Base-by-base conservation (phyloP, 2,888 invertebrate species). In the Cerastis rubricosa region DNA sequence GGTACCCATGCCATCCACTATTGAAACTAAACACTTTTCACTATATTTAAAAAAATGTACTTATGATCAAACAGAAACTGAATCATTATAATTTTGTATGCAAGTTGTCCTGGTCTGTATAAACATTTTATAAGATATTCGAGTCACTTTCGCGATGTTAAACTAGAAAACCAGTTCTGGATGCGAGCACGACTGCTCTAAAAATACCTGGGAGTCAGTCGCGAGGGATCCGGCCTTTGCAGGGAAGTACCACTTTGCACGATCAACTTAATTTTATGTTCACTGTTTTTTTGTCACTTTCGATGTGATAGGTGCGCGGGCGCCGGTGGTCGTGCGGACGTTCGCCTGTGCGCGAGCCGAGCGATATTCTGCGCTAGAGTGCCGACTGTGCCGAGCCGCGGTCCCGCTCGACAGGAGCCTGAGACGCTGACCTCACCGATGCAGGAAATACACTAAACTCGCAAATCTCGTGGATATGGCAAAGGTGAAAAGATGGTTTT, bases 141-240 rank as follows among this genome's bases (percentile, higher is more conserved):
- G 57, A 88, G 74, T 80, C 76, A 93, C 91, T 93, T 93, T 94
- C 93, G 93, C 93, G 91, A 90, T 91, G 87, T 87, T 87, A 85
- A 89, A 85, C 89, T 89, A 88, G 88, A 89, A 88, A 95, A 95
- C 94, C 94, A 90, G 95, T 95, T 94, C 81, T 89, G 85, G 84
- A 85, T 79, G 87, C 83, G 74, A 87, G 86, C 81, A 81, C 85
- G 88, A 85, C 71, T 85, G 85, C 86, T 91, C 91, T 95, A 93
- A 93, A 95, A 94, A 95, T 96, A 96, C 94, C 95, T 93, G 91
- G 87, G 84, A 88, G 86, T 88, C 83, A 35, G 92, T 90, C 78
- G 57, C 65, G 49, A 86, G 86, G 89, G 88, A 86, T 90, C 89
- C 90, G 87, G 85, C 84, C 82, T 89, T 78, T 78, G 77, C 84